phyloP scores from a whole-genome alignment of 1,140 invertebrate species.

The Aphelenchoides avenae region DNA sequence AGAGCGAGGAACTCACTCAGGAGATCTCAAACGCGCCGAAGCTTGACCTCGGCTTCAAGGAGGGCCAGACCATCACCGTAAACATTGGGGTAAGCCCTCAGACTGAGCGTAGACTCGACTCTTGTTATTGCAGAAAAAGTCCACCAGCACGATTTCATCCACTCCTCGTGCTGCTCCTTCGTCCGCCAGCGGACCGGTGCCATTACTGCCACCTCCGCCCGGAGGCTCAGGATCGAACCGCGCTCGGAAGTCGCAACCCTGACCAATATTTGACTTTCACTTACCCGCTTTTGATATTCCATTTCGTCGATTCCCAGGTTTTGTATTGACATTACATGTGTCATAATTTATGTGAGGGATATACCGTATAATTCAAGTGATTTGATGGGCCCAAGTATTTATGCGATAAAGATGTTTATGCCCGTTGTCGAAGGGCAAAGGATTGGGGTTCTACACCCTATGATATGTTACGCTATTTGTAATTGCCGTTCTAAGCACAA shows the following conservation, averaged over 20 bases:
- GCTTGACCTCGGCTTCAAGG: conserved; percentile 58
- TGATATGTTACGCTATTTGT: conserved; percentile 2
- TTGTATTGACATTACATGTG: too few relatives aligned
- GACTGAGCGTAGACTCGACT: conserved; percentile 30
- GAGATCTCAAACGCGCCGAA: conserved; percentile 24
- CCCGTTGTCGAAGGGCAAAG: conserved; percentile 4
- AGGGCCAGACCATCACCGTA: conserved; percentile 58
- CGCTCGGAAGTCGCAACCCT: too few relatives aligned
- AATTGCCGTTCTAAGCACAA: background rate
- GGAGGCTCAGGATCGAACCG: too few relatives aligned
- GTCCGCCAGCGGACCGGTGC: conserved; percentile 27
- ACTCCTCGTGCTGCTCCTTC: background rate
- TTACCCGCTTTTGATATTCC: too few relatives aligned
- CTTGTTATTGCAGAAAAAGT: conserved; percentile 24
- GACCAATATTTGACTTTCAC: too few relatives aligned
- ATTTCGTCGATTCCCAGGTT: too few relatives aligned
- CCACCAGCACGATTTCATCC: conserved; percentile 13
- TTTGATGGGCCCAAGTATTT: too few relatives aligned
- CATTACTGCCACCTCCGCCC: conserved; percentile 56
- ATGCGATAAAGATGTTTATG: too few relatives aligned
- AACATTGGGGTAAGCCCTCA: conserved; percentile 49
- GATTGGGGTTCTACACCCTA: background rate
- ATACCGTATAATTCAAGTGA: too few relatives aligned
- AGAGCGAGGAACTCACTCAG: conserved; percentile 42
- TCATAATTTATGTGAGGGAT: too few relatives aligned